Evolutionary conservation across 2,888 invertebrate genomes (phyloP).

Genomic region (Priocnemis perturbator): DNA sequence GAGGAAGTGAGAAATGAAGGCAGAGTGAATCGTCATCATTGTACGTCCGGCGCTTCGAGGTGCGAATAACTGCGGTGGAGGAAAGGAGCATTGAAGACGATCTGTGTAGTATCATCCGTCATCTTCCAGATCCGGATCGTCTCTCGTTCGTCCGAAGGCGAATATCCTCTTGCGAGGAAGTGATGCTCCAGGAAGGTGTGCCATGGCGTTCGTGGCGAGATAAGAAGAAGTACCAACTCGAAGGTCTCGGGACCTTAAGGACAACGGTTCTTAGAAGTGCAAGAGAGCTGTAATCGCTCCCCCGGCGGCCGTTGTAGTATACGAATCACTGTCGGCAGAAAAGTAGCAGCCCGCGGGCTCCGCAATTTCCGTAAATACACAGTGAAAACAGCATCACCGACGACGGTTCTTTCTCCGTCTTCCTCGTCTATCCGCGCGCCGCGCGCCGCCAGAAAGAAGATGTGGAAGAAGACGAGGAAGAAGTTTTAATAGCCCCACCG

Average conservation of each 20-base stretch:
- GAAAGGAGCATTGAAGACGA: no score
- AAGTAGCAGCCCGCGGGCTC: slow-evolving; percentile 66
- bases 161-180: neutral
- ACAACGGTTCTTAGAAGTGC: slow-evolving; percentile 66
- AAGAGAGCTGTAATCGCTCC: slow-evolving; percentile 63
- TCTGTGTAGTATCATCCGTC: no score
- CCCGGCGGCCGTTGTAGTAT: slow-evolving; percentile 60
- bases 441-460: neutral
- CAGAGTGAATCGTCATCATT: no score
- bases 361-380: slow-evolving; percentile 74
- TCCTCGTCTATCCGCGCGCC: neutral
- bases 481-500: slow-evolving; percentile 9
- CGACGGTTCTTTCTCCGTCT: slow-evolving; percentile 23
- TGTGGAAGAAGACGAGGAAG: slow-evolving; percentile 4
- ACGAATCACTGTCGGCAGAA: slow-evolving; percentile 70
- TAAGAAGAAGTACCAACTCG: slow-evolving; percentile 40
- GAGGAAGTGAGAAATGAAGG: no score
- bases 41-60: no score
- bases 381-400: slow-evolving; percentile 63
- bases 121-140: no score
- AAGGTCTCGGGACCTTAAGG: slow-evolving; percentile 61
- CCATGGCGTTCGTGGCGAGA: slow-evolving; percentile 44
- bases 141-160: no score
- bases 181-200: slow-evolving; percentile 9
- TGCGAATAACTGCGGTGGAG: no score